Base-by-base conservation (phyloP, 1,140 invertebrate genomes). In the Saccostrea echinata region DNA sequence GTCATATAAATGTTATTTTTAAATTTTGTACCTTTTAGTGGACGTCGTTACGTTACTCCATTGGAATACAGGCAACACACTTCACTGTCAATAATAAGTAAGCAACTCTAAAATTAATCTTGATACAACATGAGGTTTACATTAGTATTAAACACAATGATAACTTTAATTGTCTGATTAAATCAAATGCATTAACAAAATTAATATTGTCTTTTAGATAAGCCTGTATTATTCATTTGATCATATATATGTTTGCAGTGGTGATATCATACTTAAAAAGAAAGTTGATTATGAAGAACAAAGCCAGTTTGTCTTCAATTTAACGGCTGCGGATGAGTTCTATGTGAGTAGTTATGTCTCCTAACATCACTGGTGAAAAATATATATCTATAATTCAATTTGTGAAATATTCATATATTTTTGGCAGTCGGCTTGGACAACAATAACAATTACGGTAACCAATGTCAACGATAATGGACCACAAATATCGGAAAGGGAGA, bases 401-500 rank as follows among this genome's bases (percentile, higher is more conserved):
- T 81, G 27, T 6, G 9, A 43, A 43, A 43, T 43, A 43, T 43
- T 8, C 6, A 43, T 84, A 0, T 3, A 11, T 55, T 16, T 33
- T 86, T 85, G 83, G 24, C 57, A 90, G 89, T 64, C 85, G 24
- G 85, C 89, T 0, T 80, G 80, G 35, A 86, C 90, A 12, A 86
- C 86, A 3, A 86, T 89, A 1, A 80, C 84, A 16, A 80, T 91
- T 13, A 64, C 33, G 1, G 89, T 91, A 16, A 43, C 35, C 11
- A 84, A 91, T 84, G 86, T 88, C 1, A 91, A 91, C 33, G 90
- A 91, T 81, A 90, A 91, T 18, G 88, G 53, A 12, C 89, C 89
- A 18, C 83, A 76, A 64, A 68, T 90, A 27, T 18, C 21, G 53
- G 33, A 81, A 43, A 71, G 85, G 18, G 84, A 86, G 3, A 82